phyloP scores from a whole-genome alignment of 2,888 invertebrate genomes.

The Zhuqinia jingwanae region DNA sequence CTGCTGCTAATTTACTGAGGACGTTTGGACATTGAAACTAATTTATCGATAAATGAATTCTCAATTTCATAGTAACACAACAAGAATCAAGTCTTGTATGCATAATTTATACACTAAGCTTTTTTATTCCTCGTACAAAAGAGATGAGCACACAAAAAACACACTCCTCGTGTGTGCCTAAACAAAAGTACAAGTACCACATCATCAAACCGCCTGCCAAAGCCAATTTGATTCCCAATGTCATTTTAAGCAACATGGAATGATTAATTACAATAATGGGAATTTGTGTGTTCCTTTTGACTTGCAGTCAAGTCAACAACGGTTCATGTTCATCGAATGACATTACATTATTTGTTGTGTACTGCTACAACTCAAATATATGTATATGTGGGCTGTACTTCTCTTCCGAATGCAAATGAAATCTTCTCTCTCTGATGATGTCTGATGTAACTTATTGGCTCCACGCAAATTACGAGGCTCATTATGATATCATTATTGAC shows the following conservation, averaged over 20 bases:
- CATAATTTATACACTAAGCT: constrained; percentile 12
- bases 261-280: constrained; percentile 16
- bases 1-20: not conserved
- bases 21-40: not conserved
- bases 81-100: not conserved
- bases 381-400: not conserved
- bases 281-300: not conserved
- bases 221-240: constrained; percentile 28
- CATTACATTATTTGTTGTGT: not conserved
- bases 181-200: not conserved
- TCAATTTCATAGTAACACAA: not conserved
- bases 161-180: not conserved
- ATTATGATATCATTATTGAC: constrained; percentile 34
- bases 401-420: no score
- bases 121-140: no score
- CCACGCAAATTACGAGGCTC: not conserved
- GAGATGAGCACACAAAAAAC: not conserved
- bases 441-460: constrained; percentile 7
- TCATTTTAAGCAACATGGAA: not conserved
- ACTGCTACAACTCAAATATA: no score
- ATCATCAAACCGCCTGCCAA: not conserved
- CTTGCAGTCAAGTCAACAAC: no score
- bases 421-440: no score
- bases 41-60: constrained; percentile 16
- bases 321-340: no score